Percentiles rank a stretch among this genome's conserved stretches.
Conservation (phyloP, 2,888 invertebrate genomes). For the Blera fallax region DNA sequence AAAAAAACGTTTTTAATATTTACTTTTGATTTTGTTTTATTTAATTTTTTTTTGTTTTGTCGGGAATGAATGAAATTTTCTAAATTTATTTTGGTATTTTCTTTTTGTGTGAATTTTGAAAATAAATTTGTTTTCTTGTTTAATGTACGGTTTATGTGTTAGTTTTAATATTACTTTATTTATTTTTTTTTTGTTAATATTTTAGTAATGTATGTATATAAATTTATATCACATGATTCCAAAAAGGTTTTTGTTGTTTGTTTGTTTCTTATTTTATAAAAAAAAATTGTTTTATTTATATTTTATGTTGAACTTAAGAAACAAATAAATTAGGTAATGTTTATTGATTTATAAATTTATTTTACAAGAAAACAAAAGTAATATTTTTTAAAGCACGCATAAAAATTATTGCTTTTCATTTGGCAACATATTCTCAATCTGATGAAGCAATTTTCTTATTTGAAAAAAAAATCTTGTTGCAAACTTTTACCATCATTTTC, state of each 20-base stretch:
- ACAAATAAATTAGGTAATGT: background rate
- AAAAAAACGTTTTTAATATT: conserved; percentile 47
- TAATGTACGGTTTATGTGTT: conserved; percentile 43
- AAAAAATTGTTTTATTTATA: conserved; percentile 30
- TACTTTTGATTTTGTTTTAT: conserved; percentile 64
- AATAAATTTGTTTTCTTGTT: conserved; percentile 53
- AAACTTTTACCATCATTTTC: conserved; percentile 1
- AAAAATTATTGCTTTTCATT: conserved; percentile 63
- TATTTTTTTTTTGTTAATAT: conserved; percentile 47
- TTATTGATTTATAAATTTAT: conserved; percentile 40
- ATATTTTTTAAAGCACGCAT: conserved; percentile 43
- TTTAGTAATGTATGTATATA: conserved; percentile 72
- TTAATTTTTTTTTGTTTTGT: conserved; percentile 21
- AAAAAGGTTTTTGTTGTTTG: conserved; percentile 73
- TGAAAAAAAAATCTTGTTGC: conserved; percentile 33
- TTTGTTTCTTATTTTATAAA: conserved; percentile 69
- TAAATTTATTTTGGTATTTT: conserved; percentile 48
- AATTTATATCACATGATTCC: conserved; percentile 73
- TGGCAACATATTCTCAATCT: conserved; percentile 42
- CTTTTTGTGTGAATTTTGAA: conserved; percentile 63
- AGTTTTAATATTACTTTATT: conserved; percentile 44
- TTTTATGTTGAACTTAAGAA: conserved; percentile 40
- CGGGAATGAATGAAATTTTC: conserved; percentile 64
- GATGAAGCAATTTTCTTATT: conserved; percentile 3
- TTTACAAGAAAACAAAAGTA: conserved; percentile 27